Evolutionary conservation across 2,797 vertebrate genomes (phyloP).

Genomic region (Pseudochromis fuscus): DNA sequence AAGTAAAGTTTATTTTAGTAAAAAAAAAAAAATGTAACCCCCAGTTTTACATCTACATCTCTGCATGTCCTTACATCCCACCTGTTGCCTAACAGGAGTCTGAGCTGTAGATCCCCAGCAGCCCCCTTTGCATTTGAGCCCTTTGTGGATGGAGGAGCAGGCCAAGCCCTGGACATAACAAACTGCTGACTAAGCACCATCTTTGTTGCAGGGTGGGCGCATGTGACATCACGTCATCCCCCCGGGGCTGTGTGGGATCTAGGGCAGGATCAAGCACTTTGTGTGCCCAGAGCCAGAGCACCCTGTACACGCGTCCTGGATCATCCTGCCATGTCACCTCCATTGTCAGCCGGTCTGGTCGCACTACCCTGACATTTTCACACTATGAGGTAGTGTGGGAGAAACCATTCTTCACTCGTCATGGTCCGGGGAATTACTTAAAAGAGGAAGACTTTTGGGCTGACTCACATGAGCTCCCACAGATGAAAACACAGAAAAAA

Average conservation of each 20-base stretch:
- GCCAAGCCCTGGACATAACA: slow-evolving; percentile 67
- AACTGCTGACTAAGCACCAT: slow-evolving; percentile 81
- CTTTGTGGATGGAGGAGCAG: slow-evolving; percentile 73
- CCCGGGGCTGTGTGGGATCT: slow-evolving; percentile 75
- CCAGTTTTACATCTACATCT: background rate
- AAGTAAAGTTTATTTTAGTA: slow-evolving; percentile 4
- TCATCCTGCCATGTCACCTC: slow-evolving; percentile 77
- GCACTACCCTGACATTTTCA: slow-evolving; percentile 72
- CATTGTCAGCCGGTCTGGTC: slow-evolving; percentile 71
- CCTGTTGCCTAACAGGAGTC: slow-evolving; percentile 68
- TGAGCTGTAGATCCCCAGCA: slow-evolving; percentile 52
- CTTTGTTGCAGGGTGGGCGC: slow-evolving; percentile 78
- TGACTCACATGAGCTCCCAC: slow-evolving; percentile 11
- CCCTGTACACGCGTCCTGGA: slow-evolving; percentile 64
- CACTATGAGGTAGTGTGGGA: slow-evolving; percentile 69
- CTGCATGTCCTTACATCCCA: slow-evolving; percentile 51
- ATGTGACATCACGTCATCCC: slow-evolving; percentile 79
- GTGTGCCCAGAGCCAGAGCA: slow-evolving; percentile 69
- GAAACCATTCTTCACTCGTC: slow-evolving; percentile 53
- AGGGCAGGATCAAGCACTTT: slow-evolving; percentile 76
- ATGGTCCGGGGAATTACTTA: slow-evolving; percentile 31
- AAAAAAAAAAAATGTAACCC: too few species aligned
- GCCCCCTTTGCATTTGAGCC: slow-evolving; percentile 62
- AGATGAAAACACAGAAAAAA: slow-evolving; percentile 3
- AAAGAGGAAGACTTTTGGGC: slow-evolving; percentile 9